Percentiles rank a stretch among this genome's conserved stretches.
These are phyloP conservation scores for Drosophila bunnanda DNA, from an alignment of 2,888 invertebrate genomes.

Conservation along the genomic window DNA sequence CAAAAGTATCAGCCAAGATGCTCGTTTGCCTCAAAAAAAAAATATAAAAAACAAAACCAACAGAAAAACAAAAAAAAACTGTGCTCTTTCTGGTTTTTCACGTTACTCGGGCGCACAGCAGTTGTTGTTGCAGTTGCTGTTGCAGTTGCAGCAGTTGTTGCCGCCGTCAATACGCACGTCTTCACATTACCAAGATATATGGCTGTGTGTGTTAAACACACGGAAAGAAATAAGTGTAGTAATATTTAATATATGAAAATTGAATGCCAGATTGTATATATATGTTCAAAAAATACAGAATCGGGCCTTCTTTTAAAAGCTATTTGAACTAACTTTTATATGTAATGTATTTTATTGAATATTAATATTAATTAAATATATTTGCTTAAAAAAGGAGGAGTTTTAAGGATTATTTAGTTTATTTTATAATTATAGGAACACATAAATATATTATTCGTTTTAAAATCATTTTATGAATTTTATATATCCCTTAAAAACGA, in stretches of 20 bases:
- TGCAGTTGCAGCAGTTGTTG: constrained; percentile 49
- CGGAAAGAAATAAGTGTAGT: neutral
- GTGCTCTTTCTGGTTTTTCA: constrained; percentile 80
- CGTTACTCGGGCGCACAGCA: constrained; percentile 56
- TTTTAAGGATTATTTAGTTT: neutral
- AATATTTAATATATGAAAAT: neutral
- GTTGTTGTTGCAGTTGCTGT: constrained; percentile 49
- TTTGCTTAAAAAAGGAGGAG: neutral
- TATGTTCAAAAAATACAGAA: neutral
- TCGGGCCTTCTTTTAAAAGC: neutral
- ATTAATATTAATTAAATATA: no score
- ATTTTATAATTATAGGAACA: neutral
- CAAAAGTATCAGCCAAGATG: constrained; percentile 39
- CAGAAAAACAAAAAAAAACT: constrained; percentile 54
- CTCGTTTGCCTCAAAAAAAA: constrained; percentile 53
- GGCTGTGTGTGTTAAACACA: constrained; percentile 17
- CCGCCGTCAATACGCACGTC: constrained; percentile 72
- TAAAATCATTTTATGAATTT: no score
- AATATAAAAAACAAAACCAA: constrained; percentile 29
- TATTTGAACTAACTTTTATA: neutral
- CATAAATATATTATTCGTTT: neutral
- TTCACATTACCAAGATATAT: constrained; percentile 61
- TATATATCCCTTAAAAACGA: no score
- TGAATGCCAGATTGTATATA: neutral
- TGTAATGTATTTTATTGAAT: neutral